Conservation (phyloP, 2,113 vertebrate genomes). For the Tyrannus savana region DNA sequence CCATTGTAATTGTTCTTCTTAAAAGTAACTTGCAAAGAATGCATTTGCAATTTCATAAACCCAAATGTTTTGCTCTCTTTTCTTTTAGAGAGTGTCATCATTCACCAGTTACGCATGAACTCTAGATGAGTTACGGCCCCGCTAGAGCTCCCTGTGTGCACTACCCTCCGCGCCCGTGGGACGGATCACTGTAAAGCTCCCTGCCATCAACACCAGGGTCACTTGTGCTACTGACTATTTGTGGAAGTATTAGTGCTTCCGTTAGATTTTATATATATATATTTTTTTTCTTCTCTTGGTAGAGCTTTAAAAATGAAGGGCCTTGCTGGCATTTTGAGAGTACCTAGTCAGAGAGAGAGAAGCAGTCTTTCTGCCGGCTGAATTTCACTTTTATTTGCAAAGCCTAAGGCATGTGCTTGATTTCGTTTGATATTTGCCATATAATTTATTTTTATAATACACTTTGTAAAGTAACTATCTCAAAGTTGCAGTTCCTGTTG, state of each 20-base stretch:
- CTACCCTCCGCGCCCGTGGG: slow-evolving; percentile 52
- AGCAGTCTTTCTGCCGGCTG: slow-evolving; percentile 48
- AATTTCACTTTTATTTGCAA: slow-evolving; percentile 57
- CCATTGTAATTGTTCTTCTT: background rate
- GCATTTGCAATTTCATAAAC: background rate
- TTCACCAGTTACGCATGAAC: slow-evolving; percentile 84
- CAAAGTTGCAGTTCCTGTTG: slow-evolving; percentile 49
- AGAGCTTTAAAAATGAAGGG: slow-evolving; percentile 48
- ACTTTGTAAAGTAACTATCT: slow-evolving; percentile 67
- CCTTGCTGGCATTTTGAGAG: slow-evolving; percentile 35
- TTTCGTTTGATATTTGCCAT: slow-evolving; percentile 55
- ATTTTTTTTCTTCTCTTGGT: slow-evolving; percentile 5
- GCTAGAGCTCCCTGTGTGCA: slow-evolving; percentile 15
- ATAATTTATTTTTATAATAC: slow-evolving; percentile 81
- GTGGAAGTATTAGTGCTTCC: slow-evolving; percentile 69
- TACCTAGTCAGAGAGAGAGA: slow-evolving; percentile 21
- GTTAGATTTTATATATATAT: slow-evolving; percentile 19
- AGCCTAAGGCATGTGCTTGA: slow-evolving; percentile 59
- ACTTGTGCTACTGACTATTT: slow-evolving; percentile 75
- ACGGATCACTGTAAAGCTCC: slow-evolving; percentile 56
- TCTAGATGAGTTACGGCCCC: slow-evolving; percentile 76
- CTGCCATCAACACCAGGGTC: slow-evolving; percentile 53
- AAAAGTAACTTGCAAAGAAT: background rate
- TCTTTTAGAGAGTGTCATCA: slow-evolving; percentile 84
- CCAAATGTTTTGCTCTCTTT: slow-evolving; percentile 61